Percentiles rank a stretch among this genome's conserved stretches.
Evolutionary conservation across 2,888 invertebrate genomes (phyloP).

Genomic region (Acholoe squamosa): DNA sequence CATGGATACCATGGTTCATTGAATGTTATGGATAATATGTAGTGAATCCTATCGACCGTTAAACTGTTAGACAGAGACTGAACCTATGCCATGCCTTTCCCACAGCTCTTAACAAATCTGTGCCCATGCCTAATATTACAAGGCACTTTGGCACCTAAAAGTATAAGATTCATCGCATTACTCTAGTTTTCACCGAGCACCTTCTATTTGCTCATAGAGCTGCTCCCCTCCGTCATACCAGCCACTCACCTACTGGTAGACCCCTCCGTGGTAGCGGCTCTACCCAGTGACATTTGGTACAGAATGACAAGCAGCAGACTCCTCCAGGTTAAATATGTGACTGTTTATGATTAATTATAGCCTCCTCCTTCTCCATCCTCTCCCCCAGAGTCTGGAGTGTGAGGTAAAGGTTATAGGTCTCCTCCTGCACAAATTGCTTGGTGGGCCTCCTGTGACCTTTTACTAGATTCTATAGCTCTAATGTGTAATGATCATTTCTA

Average conservation of each 20-base stretch:
- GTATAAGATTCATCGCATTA: too few species aligned
- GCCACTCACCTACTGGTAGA: background rate
- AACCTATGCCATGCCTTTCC: too few species aligned
- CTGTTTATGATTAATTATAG: background rate
- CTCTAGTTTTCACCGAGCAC: background rate
- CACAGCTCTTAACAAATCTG: too few species aligned
- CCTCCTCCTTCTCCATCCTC: background rate
- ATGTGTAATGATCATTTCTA: background rate
- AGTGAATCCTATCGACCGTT: too few species aligned
- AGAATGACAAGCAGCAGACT: too few species aligned
- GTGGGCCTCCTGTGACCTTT: background rate
- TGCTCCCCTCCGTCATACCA: background rate
- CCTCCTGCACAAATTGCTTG: background rate
- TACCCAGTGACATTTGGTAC: background rate
- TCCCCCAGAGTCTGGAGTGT: background rate
- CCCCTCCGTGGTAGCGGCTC: background rate
- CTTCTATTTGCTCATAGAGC: background rate
- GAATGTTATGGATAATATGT: too few species aligned
- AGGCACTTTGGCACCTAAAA: too few species aligned
- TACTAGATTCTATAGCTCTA: background rate
- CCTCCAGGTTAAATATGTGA: background rate
- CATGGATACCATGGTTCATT: too few species aligned
- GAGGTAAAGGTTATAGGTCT: background rate
- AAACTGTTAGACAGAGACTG: too few species aligned
- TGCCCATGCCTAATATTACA: too few species aligned